Conservation (phyloP, 1,140 invertebrate genomes). For the Cydia amplana region DNA sequence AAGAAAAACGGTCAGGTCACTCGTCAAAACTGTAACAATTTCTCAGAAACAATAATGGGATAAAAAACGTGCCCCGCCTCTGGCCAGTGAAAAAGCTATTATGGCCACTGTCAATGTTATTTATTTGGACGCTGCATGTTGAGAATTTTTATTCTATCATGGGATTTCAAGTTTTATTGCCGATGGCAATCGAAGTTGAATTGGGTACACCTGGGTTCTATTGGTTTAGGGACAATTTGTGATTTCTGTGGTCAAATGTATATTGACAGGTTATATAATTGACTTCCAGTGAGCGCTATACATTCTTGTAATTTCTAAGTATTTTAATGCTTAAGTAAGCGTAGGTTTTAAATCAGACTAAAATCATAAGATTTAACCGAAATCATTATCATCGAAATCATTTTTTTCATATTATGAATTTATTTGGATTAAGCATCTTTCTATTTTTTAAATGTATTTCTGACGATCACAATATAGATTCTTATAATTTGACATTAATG, state of each 20-base stretch:
- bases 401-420: too few relatives aligned
- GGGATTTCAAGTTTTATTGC: conserved; percentile 76
- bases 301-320: too few relatives aligned
- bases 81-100: conserved; percentile 73
- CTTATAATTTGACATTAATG: too few relatives aligned
- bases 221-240: conserved; percentile 24
- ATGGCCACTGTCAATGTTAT: conserved; percentile 76
- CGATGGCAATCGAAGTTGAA: conserved; percentile 46
- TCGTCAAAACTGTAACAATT: conserved; percentile 78
- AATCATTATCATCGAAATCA: too few relatives aligned
- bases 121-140: conserved; percentile 70
- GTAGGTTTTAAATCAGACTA: too few relatives aligned
- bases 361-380: too few relatives aligned
- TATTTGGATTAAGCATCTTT: too few relatives aligned
- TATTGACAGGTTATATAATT: not conserved
- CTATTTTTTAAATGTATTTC: too few relatives aligned
- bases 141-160: conserved; percentile 75
- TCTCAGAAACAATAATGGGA: conserved; percentile 79
- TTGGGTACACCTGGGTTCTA: conserved; percentile 40
- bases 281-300: not conserved
- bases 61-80: conserved; percentile 61
- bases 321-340: too few relatives aligned
- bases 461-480: too few relatives aligned
- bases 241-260: not conserved
- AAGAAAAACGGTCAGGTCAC: conserved; percentile 76